These are phyloP conservation scores for Trissolcus brochymenae DNA, from an alignment of 2,888 invertebrate species.

Conservation along the genomic window DNA sequence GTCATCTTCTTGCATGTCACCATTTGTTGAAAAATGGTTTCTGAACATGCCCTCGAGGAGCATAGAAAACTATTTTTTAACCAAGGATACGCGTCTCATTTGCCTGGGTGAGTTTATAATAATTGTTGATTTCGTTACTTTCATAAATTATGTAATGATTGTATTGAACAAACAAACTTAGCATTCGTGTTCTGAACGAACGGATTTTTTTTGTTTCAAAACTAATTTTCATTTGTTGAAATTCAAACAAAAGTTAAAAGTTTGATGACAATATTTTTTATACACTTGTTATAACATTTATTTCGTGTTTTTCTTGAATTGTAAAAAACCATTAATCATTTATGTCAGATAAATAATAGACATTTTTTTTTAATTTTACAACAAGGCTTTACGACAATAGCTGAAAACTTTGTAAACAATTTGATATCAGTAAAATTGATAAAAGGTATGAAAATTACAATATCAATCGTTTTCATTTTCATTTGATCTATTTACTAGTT, in stretches of 20 bases:
- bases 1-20: conserved; percentile 46
- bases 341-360: too few species aligned
- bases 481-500: too few species aligned
- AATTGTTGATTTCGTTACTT: conserved; percentile 13
- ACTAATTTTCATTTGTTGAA: neutral
- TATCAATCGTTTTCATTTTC: too few species aligned
- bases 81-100: conserved; percentile 80
- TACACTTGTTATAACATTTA: neutral
- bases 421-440: too few species aligned
- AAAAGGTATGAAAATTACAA: too few species aligned
- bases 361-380: too few species aligned
- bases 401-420: too few species aligned
- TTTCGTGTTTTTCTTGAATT: neutral
- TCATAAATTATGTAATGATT: conserved; percentile 33
- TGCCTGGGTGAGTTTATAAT: conserved; percentile 80
- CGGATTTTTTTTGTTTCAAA: neutral
- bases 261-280: neutral
- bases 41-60: conserved; percentile 80
- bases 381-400: too few species aligned
- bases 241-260: neutral
- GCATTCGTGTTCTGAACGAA: neutral
- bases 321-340: too few species aligned
- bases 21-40: conserved; percentile 76
- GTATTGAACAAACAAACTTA: conserved; percentile 43
- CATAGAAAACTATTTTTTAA: conserved; percentile 80